These are phyloP conservation scores for Cygnus buccinator DNA, from an alignment of 2,113 vertebrate species.

Conservation along the genomic window DNA sequence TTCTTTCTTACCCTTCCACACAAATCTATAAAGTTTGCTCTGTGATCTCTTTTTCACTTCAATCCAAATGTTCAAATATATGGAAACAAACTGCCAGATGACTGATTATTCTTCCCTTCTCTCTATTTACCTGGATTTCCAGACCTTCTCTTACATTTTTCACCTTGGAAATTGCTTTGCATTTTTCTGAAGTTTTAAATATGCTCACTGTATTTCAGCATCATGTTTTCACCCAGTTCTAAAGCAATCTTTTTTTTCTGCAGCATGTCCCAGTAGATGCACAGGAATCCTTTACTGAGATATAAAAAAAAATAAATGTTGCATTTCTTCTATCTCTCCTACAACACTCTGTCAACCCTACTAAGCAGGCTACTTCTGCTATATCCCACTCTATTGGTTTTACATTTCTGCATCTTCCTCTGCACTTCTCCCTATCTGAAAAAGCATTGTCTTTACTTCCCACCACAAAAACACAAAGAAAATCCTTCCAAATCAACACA, in stretches of 20 bases:
- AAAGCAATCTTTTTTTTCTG: neutral
- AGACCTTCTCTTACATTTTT: neutral
- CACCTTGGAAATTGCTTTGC: neutral
- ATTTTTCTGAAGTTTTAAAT: neutral
- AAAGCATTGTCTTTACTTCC: conserved; percentile 62
- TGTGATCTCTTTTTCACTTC: conserved; percentile 39
- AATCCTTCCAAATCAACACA: neutral
- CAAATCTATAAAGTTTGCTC: conserved; percentile 41
- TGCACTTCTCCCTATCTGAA: neutral
- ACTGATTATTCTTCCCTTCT: neutral
- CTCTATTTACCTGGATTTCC: neutral
- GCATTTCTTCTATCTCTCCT: neutral
- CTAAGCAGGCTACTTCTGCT: neutral
- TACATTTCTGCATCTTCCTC: neutral
- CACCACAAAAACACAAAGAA: neutral
- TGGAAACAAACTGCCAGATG: neutral
- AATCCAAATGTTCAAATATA: conserved; percentile 4
- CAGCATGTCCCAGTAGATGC: neutral
- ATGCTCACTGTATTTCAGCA: neutral
- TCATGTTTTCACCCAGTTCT: neutral
- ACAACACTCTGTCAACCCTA: neutral
- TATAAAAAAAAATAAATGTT: neutral
- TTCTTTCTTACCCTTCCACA: conserved; percentile 35
- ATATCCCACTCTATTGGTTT: neutral
- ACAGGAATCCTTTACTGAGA: neutral